A percentile compares a stretch with the other conserved stretches of the same genome.
Evolutionary conservation across 2,113 vertebrate genomes (phyloP).

Genomic region (Apeltes quadracus): DNA sequence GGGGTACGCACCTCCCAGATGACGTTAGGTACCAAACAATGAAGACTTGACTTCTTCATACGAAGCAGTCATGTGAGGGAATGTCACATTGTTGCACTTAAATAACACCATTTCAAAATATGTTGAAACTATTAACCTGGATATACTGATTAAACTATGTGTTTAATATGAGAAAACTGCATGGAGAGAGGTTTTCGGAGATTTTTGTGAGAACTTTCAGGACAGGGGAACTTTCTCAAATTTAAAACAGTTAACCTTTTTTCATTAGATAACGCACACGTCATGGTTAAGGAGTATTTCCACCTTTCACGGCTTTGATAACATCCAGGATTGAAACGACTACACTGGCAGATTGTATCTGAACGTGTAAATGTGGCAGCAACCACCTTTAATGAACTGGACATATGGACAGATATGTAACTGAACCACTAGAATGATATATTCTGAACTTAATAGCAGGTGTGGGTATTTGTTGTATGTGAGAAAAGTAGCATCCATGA

Average conservation of each 20-base stretch:
- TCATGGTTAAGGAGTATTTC: no score
- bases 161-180: not conserved
- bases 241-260: conserved; percentile 11
- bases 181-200: not conserved
- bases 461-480: conserved; percentile 5
- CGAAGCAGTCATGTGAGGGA: not conserved
- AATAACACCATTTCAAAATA: not conserved
- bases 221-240: conserved; percentile 10
- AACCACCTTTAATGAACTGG: conserved; percentile 17
- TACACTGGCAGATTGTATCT: not conserved
- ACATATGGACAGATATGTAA: not conserved
- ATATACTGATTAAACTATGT: not conserved
- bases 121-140: not conserved
- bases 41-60: not conserved
- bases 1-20: not conserved
- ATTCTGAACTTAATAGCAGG: conserved; percentile 3
- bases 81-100: not conserved
- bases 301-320: not conserved
- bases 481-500: conserved; percentile 10
- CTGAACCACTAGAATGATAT: not conserved
- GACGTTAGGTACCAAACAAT: not conserved
- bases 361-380: not conserved
- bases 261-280: conserved; percentile 7
- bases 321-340: conserved; percentile 5
- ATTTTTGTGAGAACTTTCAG: conserved; percentile 20